These are phyloP conservation scores for Uropetala carovei DNA, from an alignment of 2,888 invertebrate genomes.

Conservation along the genomic window DNA sequence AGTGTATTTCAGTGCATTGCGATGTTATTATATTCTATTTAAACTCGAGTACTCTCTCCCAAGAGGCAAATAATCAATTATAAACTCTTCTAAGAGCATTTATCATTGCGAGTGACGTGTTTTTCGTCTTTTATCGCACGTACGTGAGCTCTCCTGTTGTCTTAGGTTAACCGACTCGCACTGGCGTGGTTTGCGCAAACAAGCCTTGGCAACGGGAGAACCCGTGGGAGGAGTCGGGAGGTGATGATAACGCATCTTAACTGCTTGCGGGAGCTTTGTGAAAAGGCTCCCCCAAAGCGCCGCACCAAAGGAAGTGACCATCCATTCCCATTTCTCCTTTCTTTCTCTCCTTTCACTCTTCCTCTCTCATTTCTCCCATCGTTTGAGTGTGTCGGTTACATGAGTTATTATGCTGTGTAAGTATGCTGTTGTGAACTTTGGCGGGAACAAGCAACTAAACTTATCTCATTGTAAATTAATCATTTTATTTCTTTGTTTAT, in stretches of 20 bases:
- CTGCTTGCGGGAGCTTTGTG: constrained; percentile 26
- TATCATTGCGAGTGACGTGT: too few relatives aligned
- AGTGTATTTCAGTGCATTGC: too few relatives aligned
- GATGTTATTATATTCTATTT: too few relatives aligned
- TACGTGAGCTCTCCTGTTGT: too few relatives aligned
- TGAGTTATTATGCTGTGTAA: too few relatives aligned
- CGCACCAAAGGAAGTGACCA: background rate
- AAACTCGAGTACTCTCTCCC: too few relatives aligned
- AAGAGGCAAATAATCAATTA: too few relatives aligned
- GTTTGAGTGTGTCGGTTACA: background rate
- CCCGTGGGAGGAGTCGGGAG: constrained; percentile 25
- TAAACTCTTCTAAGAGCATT: too few relatives aligned
- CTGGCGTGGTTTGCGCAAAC: background rate
- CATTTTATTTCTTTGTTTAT: constrained; percentile 22
- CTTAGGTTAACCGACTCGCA: background rate
- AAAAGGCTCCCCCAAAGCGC: constrained; percentile 31
- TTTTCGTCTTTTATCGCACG: too few relatives aligned
- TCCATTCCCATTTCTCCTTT: background rate
- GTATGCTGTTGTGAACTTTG: too few relatives aligned
- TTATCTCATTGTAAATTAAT: background rate
- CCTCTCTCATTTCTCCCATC: background rate
- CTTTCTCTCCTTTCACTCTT: background rate
- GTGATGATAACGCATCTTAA: constrained; percentile 25
- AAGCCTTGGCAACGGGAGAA: background rate
- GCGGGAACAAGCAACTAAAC: too few relatives aligned